Percentiles rank a stretch among this genome's conserved stretches.
phyloP scores from a whole-genome alignment of 1,140 invertebrate genomes.

The Caenorhabditis remanei region DNA sequence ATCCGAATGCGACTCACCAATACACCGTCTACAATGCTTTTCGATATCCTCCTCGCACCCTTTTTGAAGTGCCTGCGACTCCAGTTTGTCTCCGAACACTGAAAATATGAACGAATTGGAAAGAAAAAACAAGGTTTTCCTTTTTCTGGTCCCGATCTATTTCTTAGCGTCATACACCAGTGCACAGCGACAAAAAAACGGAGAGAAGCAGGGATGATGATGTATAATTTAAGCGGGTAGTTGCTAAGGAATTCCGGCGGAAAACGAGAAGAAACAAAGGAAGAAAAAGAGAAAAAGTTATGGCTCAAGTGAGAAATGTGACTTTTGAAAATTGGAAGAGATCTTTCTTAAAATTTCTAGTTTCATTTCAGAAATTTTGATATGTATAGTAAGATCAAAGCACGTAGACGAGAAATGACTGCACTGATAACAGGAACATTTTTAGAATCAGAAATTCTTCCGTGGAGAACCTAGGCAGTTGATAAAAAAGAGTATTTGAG shows the following conservation, averaged over 20 bases:
- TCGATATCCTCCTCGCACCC: slow-evolving; percentile 49
- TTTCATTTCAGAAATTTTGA: neutral
- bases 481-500: too few relatives aligned
- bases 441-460: too few relatives aligned
- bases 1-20: neutral
- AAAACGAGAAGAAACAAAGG: neutral
- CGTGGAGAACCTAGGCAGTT: too few relatives aligned
- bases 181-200: neutral
- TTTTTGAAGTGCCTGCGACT: slow-evolving; percentile 33
- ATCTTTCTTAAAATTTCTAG: neutral
- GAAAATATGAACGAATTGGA: neutral
- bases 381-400: too few relatives aligned
- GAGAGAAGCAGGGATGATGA: neutral
- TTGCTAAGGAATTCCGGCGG: slow-evolving; percentile 22
- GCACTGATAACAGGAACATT: too few relatives aligned
- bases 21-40: slow-evolving; percentile 43
- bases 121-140: neutral
- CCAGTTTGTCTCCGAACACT: slow-evolving; percentile 48
- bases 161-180: neutral
- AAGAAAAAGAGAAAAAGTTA: neutral
- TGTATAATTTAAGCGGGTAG: neutral
- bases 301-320: neutral
- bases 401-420: too few relatives aligned
- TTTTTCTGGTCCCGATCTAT: slow-evolving; percentile 25
- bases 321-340: slow-evolving; percentile 12